A percentile compares a stretch with the other conserved stretches of the same genome.
Conservation (phyloP, 2,888 invertebrate genomes). For the Thecophora atra region DNA sequence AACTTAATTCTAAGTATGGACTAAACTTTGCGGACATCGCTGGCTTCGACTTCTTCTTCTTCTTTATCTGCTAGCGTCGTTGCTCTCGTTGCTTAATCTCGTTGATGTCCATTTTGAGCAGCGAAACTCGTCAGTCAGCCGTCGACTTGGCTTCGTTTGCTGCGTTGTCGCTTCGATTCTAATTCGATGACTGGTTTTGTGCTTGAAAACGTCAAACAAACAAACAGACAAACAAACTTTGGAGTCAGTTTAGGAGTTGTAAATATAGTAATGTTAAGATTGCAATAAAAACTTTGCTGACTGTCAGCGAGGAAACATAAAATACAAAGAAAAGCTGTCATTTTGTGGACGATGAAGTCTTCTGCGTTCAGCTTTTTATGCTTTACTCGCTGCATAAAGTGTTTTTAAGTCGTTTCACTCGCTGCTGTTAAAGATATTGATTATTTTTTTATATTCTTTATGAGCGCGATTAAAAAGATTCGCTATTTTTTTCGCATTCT, state of each 20-base stretch:
- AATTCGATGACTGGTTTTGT: conserved; percentile 34
- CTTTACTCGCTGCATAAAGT: neutral
- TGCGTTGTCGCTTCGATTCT: conserved; percentile 26
- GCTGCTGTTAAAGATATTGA: too few species aligned
- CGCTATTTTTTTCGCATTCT: too few species aligned
- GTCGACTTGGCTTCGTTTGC: neutral
- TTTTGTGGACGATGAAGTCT: neutral
- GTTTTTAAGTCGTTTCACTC: neutral
- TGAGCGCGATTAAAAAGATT: too few species aligned
- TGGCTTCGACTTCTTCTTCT: neutral
- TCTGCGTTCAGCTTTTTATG: conserved; percentile 2
- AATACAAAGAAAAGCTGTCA: too few species aligned
- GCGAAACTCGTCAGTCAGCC: conserved; percentile 14
- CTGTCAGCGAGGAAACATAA: neutral
- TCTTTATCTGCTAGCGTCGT: neutral
- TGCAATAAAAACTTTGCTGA: conserved; percentile 21
- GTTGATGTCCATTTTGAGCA: conserved; percentile 23
- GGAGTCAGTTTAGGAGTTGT: neutral
- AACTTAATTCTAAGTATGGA: conserved; percentile 39
- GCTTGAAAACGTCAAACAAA: too few species aligned
- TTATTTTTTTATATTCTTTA: too few species aligned
- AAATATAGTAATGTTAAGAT: conserved; percentile 22
- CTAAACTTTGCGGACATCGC: conserved; percentile 34
- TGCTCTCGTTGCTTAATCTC: conserved; percentile 12
- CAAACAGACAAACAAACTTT: neutral